These are phyloP conservation scores for Pseudochirops cupreus DNA, from an alignment of 2,797 vertebrate genomes.

Conservation along the genomic window DNA sequence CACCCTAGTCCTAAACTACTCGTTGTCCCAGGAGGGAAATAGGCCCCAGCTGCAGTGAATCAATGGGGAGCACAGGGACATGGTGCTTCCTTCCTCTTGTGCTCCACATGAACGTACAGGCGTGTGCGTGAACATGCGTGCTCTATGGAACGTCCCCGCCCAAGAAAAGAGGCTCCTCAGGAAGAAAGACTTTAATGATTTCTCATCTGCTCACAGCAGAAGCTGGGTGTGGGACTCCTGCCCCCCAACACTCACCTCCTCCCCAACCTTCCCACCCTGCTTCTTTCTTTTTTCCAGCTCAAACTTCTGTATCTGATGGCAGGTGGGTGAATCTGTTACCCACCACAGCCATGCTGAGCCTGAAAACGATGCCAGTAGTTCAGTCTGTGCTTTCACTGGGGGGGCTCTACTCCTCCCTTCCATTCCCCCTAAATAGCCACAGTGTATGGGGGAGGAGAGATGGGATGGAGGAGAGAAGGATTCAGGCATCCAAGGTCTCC, in stretches of 20 bases:
- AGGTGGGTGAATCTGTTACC: background rate
- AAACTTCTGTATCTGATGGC: background rate
- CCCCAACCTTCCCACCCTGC: background rate
- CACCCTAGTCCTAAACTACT: background rate
- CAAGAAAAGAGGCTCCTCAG: slow-evolving; percentile 51
- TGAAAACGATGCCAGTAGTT: background rate
- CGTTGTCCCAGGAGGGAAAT: background rate
- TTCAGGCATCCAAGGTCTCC: background rate
- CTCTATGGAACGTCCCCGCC: background rate
- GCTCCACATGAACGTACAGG: background rate
- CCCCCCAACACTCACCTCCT: background rate
- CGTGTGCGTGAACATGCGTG: background rate
- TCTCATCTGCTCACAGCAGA: slow-evolving; percentile 38
- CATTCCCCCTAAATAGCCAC: slow-evolving; percentile 27
- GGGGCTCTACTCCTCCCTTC: background rate
- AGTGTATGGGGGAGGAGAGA: background rate
- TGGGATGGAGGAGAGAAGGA: background rate
- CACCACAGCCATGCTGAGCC: background rate
- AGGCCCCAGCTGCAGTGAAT: background rate
- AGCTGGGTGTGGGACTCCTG: background rate
- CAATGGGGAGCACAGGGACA: background rate
- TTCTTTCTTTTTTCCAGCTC: background rate
- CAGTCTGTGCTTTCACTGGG: background rate
- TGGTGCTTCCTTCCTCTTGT: background rate
- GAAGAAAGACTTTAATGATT: slow-evolving; percentile 62